phyloP scores from a whole-genome alignment of 2,113 vertebrate genomes.

The Gallinago undulata region DNA sequence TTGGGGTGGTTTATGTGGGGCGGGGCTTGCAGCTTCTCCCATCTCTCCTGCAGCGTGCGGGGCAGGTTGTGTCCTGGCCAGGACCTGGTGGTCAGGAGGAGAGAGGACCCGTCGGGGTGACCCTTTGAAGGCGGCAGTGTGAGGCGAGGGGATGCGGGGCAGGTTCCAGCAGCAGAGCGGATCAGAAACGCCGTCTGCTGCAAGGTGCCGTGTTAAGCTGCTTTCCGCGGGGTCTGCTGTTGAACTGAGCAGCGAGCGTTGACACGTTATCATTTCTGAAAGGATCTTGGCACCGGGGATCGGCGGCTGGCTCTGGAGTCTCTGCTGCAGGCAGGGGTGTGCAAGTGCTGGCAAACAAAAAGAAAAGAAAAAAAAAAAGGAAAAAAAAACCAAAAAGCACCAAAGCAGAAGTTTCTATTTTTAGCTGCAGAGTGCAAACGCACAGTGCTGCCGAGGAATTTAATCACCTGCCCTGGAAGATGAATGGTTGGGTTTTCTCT shows the following conservation, averaged over 20 bases:
- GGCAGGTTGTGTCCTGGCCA: background rate
- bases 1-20: background rate
- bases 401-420: background rate
- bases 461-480: background rate
- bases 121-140: fast-evolving
- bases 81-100: fast-evolving
- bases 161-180: background rate
- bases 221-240: background rate
- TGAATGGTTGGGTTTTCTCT: background rate
- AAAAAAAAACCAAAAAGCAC: background rate
- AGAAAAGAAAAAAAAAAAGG: background rate
- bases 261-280: background rate
- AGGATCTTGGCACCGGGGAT: background rate
- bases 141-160: background rate
- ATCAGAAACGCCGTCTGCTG: background rate
- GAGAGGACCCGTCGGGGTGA: background rate
- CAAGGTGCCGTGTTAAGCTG: background rate
- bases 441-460: background rate
- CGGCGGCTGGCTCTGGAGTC: background rate
- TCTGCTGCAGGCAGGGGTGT: background rate
- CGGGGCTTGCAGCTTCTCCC: background rate
- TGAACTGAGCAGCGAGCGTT: background rate
- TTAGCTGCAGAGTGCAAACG: background rate
- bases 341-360: background rate
- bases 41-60: fast-evolving